These are phyloP conservation scores for Gonatopus flavifemur DNA, from an alignment of 1,140 invertebrate species.

Conservation along the genomic window DNA sequence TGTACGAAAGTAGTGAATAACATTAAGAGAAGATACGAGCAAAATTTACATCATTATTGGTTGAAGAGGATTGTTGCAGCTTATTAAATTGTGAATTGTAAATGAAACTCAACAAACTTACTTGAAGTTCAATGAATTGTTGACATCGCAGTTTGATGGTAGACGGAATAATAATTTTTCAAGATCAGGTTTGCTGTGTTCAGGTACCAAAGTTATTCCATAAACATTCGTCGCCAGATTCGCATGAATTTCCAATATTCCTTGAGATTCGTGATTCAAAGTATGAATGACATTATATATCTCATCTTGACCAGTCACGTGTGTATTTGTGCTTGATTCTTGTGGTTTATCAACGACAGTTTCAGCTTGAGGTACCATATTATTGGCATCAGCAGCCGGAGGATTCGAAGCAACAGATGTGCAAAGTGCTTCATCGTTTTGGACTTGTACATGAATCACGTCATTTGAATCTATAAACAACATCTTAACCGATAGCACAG, in stretches of 20 bases:
- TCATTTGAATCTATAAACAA: slow-evolving; percentile 22
- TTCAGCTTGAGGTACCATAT: background rate
- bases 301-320: background rate
- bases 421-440: background rate
- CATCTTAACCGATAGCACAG: slow-evolving; percentile 23
- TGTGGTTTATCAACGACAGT: background rate
- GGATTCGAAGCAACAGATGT: background rate
- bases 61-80: too few relatives aligned
- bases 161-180: slow-evolving; percentile 19
- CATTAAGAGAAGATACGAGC: background rate
- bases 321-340: background rate
- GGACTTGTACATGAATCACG: slow-evolving; percentile 27
- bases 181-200: background rate
- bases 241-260: slow-evolving; percentile 24
- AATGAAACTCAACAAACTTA: too few relatives aligned
- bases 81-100: too few relatives aligned
- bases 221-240: slow-evolving; percentile 13
- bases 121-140: slow-evolving; percentile 11
- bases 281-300: background rate
- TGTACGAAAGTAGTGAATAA: background rate
- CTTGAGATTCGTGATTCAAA: slow-evolving; percentile 1
- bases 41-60: too few relatives aligned
- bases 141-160: slow-evolving; percentile 10
- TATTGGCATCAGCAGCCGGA: slow-evolving; percentile 2
- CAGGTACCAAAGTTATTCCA: slow-evolving; percentile 14